Evolutionary conservation across 2,888 invertebrate species (phyloP).

Genomic region (Arge pagana): DNA sequence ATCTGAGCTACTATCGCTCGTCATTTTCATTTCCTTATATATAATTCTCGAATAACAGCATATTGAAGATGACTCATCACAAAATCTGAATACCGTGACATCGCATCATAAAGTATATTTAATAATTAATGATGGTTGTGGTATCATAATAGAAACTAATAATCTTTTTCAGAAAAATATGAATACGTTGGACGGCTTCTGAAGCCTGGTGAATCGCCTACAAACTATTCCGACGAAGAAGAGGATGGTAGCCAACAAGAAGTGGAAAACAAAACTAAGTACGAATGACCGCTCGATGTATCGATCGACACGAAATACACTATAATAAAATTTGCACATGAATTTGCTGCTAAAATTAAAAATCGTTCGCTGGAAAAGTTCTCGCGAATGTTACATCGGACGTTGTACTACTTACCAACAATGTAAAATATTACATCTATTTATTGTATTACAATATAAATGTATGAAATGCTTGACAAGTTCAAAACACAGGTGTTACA

Average conservation of each 20-base stretch:
- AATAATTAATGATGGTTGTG: slow-evolving; percentile 10
- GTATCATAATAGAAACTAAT: background rate
- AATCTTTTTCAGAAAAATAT: slow-evolving; percentile 78
- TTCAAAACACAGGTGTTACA: background rate
- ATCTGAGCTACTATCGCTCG: too few species aligned
- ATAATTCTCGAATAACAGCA: too few species aligned
- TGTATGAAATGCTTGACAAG: slow-evolving; percentile 2
- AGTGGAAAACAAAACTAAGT: slow-evolving; percentile 56
- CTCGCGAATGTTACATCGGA: slow-evolving; percentile 37
- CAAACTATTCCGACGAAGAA: slow-evolving; percentile 91
- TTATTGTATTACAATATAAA: slow-evolving; percentile 4
- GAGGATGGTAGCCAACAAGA: slow-evolving; percentile 61
- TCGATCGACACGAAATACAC: slow-evolving; percentile 22
- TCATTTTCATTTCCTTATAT: too few species aligned
- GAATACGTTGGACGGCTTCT: slow-evolving; percentile 87
- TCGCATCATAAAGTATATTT: slow-evolving; percentile 12
- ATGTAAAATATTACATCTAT: slow-evolving; percentile 8
- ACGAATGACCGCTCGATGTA: slow-evolving; percentile 48
- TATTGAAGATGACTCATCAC: too few species aligned
- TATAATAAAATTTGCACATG: slow-evolving; percentile 41
- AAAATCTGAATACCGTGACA: slow-evolving; percentile 9
- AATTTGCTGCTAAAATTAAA: slow-evolving; percentile 38
- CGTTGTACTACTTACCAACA: slow-evolving; percentile 39
- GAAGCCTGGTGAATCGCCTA: slow-evolving; percentile 88
- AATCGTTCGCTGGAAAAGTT: slow-evolving; percentile 39